Percentiles rank a stretch among this genome's conserved stretches.
phyloP scores from a whole-genome alignment of 35 echinoderm and acorn worm species.

The Apostichopus californicus region DNA sequence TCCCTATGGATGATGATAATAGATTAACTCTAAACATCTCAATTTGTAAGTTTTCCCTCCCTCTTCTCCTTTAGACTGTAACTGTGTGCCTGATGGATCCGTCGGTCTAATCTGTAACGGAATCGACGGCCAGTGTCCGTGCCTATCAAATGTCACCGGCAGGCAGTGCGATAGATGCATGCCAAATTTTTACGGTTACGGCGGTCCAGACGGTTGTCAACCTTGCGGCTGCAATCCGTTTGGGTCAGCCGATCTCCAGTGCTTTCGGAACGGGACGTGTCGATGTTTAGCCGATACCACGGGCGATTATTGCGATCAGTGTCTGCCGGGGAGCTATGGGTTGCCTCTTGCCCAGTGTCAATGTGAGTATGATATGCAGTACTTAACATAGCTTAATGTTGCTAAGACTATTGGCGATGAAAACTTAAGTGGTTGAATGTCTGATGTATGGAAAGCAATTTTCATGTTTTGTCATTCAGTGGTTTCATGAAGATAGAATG shows the following conservation, averaged over 20 bases:
- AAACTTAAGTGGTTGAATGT: too few relatives aligned
- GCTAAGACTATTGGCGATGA: too few relatives aligned
- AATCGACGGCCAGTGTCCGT: slow-evolving; percentile 83
- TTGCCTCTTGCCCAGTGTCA: slow-evolving; percentile 72
- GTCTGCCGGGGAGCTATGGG: slow-evolving; percentile 68
- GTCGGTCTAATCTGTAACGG: slow-evolving; percentile 61
- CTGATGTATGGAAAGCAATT: too few relatives aligned
- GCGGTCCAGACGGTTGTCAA: slow-evolving; percentile 40
- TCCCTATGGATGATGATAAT: too few relatives aligned
- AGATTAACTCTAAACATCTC: too few relatives aligned
- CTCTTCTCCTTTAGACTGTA: slow-evolving; percentile 62
- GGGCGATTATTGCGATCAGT: slow-evolving; percentile 78
- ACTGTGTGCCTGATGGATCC: slow-evolving; percentile 74
- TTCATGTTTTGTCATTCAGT: too few relatives aligned
- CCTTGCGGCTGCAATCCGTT: slow-evolving; percentile 82
- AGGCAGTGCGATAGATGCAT: slow-evolving; percentile 65
- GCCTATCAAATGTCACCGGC: slow-evolving; percentile 64
- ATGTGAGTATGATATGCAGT: slow-evolving; percentile 46
- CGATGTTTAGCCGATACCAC: slow-evolving; percentile 64
- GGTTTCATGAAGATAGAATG: too few relatives aligned
- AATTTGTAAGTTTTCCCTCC: background rate
- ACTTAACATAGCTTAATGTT: background rate
- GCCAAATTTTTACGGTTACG: slow-evolving; percentile 76
- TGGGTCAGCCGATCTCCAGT: slow-evolving; percentile 84
- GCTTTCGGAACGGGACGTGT: slow-evolving; percentile 63